Percentiles rank a stretch among this genome's conserved stretches.
These are phyloP conservation scores for Itoplectis maculator DNA, from an alignment of 2,888 invertebrate genomes.

Conservation along the genomic window DNA sequence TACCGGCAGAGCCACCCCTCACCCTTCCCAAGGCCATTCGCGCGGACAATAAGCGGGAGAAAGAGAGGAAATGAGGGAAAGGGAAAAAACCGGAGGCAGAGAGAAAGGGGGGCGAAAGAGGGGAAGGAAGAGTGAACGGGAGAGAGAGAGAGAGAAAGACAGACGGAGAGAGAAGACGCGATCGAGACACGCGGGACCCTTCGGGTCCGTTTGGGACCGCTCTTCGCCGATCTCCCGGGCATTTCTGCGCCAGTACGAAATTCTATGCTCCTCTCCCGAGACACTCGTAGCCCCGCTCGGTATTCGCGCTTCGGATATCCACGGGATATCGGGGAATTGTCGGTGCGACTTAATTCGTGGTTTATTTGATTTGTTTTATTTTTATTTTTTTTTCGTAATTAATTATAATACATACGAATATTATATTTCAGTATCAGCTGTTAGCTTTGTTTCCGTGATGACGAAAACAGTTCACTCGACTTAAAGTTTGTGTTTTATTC, in stretches of 20 bases:
- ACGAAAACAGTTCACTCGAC: too few species aligned
- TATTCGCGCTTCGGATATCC: not conserved
- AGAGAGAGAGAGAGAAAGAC: conserved; percentile 22
- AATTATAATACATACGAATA: too few species aligned
- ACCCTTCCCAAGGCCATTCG: conserved; percentile 67
- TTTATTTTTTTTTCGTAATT: not conserved
- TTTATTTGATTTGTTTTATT: not conserved
- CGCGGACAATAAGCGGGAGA: conserved; percentile 55
- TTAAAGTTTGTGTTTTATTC: too few species aligned
- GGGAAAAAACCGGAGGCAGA: conserved; percentile 21
- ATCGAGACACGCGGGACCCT: conserved; percentile 57
- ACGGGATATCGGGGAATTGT: not conserved
- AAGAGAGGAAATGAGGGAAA: conserved; percentile 32
- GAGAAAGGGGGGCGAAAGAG: conserved; percentile 13
- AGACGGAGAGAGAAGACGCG: conserved; percentile 25
- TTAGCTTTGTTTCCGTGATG: too few species aligned
- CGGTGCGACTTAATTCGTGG: not conserved
- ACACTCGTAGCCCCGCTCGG: conserved; percentile 19
- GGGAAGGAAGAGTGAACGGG: not conserved
- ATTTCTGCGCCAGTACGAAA: conserved; percentile 53
- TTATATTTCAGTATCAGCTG: too few species aligned
- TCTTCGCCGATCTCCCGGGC: conserved; percentile 50
- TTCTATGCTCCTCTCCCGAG: conserved; percentile 49
- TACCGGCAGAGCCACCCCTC: conserved; percentile 57
- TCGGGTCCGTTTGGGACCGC: conserved; percentile 59